phyloP scores from a whole-genome alignment of 37 sponge, comb jelly and placozoan species.

The Beroe forskalii region DNA sequence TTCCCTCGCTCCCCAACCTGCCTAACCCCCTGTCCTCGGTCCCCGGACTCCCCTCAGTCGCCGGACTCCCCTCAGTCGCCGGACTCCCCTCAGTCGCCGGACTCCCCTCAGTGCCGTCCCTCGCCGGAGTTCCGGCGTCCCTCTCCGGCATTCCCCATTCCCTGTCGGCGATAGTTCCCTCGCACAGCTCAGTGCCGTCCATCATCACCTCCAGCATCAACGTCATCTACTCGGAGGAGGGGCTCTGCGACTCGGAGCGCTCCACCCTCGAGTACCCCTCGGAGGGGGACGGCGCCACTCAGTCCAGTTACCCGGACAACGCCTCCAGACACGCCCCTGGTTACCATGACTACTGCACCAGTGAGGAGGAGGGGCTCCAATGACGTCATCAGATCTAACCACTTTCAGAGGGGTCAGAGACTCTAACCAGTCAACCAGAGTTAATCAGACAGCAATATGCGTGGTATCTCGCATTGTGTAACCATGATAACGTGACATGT shows the following conservation, averaged over 20 bases:
- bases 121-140: background rate
- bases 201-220: constrained; percentile 63
- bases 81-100: background rate
- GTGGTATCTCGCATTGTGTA: too few relatives aligned
- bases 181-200: background rate
- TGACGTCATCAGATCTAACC: background rate
- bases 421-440: too few relatives aligned
- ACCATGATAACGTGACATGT: too few relatives aligned
- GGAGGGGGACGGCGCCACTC: background rate
- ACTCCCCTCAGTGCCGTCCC: background rate
- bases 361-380: constrained; percentile 47
- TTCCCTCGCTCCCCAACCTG: background rate
- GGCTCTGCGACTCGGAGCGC: background rate
- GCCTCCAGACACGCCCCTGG: background rate
- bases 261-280: background rate
- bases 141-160: background rate
- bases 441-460: too few relatives aligned
- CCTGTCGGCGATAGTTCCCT: background rate
- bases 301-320: background rate
- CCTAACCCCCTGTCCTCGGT: background rate
- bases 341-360: constrained; percentile 20
- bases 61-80: too few relatives aligned
- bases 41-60: too few relatives aligned
- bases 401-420: background rate
- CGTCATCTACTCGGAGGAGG: constrained; percentile 33